Base-by-base conservation (phyloP, 2,113 vertebrate genomes). In the Myiopsitta monachus region DNA sequence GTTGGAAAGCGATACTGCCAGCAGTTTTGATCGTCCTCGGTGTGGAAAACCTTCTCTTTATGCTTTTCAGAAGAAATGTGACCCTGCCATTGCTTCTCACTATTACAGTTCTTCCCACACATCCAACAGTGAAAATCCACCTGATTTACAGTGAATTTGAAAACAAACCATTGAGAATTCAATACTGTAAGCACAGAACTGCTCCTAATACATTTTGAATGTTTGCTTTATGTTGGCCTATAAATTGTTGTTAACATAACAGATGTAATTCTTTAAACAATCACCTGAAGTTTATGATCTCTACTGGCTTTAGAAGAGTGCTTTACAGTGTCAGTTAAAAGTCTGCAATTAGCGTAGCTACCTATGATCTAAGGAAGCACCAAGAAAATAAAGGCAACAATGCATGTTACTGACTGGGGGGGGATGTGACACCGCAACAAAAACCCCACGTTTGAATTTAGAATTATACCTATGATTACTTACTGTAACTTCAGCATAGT, bases 1-100 rank as follows among this genome's bases (percentile, higher is more conserved):
- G 99, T 99, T 80, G 99, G 99, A 90, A 99, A 99, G 87, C 99
- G 99, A 96, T 99, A 98, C 97, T 99, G 99, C 99, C 99, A 99
- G 97, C 99, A 99, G 97, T 99, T 99, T 94, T 99, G 99, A 94
- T 99, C 99, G 0, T 99, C 99, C 84, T 99, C 99, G 0, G 99
- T 99, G 97, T 99, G 99, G 96, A 99, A 99, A 91, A 99, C 98
- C 88, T 99, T 98, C 85, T 99, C 99, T 92, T 99, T 99, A 98
- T 99, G 99, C 97, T 99, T 99, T 91, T 99, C 99, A 3, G 99
- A 99, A 22, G 99, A 99, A 97, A 99, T 99, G 94, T 99, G 99
- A 97, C 99, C 99, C 96, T 99, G 99, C 99, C 99, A 99, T 97
- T 99, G 99, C 95, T 99, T 99, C 93, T 99, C 99, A 11, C 99